Evolutionary conservation across 2,888 invertebrate genomes (phyloP).

Genomic region (Polydrusus tereticollis): DNA sequence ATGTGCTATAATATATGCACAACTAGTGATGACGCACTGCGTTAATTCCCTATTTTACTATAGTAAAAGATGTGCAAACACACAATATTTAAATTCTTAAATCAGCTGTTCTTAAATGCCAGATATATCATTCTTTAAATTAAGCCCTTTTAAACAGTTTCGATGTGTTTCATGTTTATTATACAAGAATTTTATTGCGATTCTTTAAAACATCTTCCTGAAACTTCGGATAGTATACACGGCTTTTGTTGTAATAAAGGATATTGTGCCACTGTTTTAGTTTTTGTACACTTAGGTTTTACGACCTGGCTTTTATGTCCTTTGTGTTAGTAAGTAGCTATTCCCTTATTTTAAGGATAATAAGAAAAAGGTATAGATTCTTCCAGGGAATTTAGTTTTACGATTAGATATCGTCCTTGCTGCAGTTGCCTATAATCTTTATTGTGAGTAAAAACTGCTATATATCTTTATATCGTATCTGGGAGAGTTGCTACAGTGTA

Average conservation of each 20-base stretch:
- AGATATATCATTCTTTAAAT: no score
- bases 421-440: not conserved
- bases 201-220: not conserved
- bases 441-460: not conserved
- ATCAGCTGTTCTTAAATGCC: no score
- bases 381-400: not conserved
- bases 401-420: not conserved
- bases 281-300: slow-evolving; percentile 7
- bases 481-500: no score
- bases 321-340: slow-evolving; percentile 16
- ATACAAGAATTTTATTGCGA: not conserved
- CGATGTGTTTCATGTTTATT: no score
- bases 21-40: no score
- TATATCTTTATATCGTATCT: not conserved
- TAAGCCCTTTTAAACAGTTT: no score
- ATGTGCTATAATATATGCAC: no score
- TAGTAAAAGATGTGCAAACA: no score
- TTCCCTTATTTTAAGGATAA: slow-evolving; percentile 1
- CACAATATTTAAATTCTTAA: no score
- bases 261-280: not conserved
- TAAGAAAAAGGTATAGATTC: not conserved
- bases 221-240: not conserved
- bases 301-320: slow-evolving; percentile 5
- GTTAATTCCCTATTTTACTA: no score
- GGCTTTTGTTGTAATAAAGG: not conserved